Conservation (phyloP, 2,888 invertebrate species). For the Diachrysia chrysitis region DNA sequence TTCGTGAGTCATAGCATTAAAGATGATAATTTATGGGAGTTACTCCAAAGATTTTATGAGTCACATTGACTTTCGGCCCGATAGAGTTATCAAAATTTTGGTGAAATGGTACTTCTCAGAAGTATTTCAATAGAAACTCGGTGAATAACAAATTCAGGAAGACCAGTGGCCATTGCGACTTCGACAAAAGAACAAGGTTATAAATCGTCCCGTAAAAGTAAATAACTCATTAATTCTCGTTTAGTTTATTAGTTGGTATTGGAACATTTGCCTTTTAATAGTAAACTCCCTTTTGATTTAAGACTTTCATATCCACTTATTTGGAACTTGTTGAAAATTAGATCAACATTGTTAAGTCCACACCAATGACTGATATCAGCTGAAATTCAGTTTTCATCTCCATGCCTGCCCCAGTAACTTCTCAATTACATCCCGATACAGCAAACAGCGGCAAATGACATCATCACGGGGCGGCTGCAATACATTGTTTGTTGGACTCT, state of each 20-base stretch:
- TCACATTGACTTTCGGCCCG: background rate
- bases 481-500: slow-evolving; percentile 47
- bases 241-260: too few relatives aligned
- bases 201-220: too few relatives aligned
- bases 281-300: too few relatives aligned
- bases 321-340: background rate
- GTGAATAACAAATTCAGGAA: too few relatives aligned
- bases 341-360: background rate
- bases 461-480: slow-evolving; percentile 25
- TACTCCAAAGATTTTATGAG: background rate
- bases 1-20: slow-evolving; percentile 24
- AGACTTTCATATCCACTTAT: background rate
- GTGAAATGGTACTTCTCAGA: background rate
- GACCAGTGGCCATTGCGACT: too few relatives aligned
- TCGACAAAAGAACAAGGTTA: too few relatives aligned
- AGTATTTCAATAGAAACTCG: background rate
- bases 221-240: too few relatives aligned
- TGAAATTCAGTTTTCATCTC: slow-evolving; percentile 22
- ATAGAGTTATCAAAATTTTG: background rate
- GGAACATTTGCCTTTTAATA: too few relatives aligned
- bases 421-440: slow-evolving; percentile 40
- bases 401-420: slow-evolving; percentile 32
- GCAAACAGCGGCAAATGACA: slow-evolving; percentile 38
- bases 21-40: slow-evolving; percentile 14
- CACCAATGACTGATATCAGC: background rate